Conservation (phyloP, 2,797 vertebrate genomes). For the Pseudochaenichthys georgianus region DNA sequence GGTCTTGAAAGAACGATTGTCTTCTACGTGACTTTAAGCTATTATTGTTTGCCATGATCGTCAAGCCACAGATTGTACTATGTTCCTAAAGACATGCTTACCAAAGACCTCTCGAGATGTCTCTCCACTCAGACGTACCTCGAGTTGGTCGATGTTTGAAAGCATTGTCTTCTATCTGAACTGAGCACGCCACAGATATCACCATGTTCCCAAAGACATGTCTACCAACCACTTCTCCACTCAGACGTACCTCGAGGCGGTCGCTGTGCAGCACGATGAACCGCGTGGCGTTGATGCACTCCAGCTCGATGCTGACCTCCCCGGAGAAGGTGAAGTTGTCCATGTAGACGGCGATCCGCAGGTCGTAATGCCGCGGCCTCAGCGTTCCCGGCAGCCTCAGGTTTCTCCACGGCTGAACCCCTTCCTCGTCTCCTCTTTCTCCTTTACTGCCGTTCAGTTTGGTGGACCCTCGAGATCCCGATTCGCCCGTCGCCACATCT, state of each 20-base stretch:
- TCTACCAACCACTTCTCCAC: background rate
- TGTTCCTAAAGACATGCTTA: no score
- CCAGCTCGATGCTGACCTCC: slow-evolving; percentile 93
- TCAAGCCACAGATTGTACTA: no score
- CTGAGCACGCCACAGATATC: background rate
- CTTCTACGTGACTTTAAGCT: no score
- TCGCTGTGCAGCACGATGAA: slow-evolving; percentile 94
- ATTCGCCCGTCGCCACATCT: slow-evolving; percentile 13
- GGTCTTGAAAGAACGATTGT: slow-evolving; percentile 67
- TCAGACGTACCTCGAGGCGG: slow-evolving; percentile 85
- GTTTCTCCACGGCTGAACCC: slow-evolving; percentile 88
- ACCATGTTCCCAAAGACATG: background rate
- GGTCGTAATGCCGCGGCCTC: slow-evolving; percentile 94
- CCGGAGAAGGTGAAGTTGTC: slow-evolving; percentile 98
- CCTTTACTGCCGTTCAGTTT: slow-evolving; percentile 78
- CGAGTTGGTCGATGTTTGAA: no score
- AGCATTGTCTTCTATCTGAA: no score
- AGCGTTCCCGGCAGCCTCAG: slow-evolving; percentile 87
- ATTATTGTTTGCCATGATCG: no score
- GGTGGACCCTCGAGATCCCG: slow-evolving; percentile 63
- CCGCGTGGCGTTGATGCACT: slow-evolving; percentile 91
- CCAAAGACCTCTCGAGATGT: no score
- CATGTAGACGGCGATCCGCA: slow-evolving; percentile 92
- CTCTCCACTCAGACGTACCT: no score
- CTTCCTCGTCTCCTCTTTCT: slow-evolving; percentile 72